Evolutionary conservation across 2,797 vertebrate genomes (phyloP).

Genomic region (Lagocephalus sceleratus): DNA sequence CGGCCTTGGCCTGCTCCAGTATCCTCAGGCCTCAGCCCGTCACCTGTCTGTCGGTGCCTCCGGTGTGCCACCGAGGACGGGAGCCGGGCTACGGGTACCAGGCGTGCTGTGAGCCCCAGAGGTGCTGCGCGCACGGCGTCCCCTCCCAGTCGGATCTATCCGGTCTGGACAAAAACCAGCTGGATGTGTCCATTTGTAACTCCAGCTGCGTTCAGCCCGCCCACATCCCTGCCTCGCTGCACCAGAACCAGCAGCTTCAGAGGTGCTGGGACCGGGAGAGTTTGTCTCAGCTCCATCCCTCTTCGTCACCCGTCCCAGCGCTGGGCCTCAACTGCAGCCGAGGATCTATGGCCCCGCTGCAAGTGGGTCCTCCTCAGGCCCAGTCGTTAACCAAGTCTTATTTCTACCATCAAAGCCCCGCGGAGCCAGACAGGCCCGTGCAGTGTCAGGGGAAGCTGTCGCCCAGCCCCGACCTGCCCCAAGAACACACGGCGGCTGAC

Average conservation of each 20-base stretch:
- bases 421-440: slow-evolving; percentile 73
- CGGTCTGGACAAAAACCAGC: slow-evolving; percentile 69
- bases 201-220: slow-evolving; percentile 62
- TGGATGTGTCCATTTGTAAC: slow-evolving; percentile 60
- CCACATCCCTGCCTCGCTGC: slow-evolving; percentile 58
- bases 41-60: slow-evolving; percentile 73
- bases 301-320: slow-evolving; percentile 54
- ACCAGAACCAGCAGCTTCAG: slow-evolving; percentile 61
- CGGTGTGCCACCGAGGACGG: slow-evolving; percentile 68
- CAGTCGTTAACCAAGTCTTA: slow-evolving; percentile 54
- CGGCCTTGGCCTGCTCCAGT: slow-evolving; percentile 67
- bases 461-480: slow-evolving; percentile 53
- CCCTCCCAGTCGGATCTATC: slow-evolving; percentile 64
- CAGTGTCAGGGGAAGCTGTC: slow-evolving; percentile 39
- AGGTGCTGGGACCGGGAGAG: slow-evolving; percentile 65
- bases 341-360: slow-evolving; percentile 31
- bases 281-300: slow-evolving; percentile 61
- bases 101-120: slow-evolving; percentile 71
- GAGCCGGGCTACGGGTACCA: slow-evolving; percentile 80
- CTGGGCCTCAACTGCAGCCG: slow-evolving; percentile 41
- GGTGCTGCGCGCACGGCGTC: slow-evolving; percentile 85
- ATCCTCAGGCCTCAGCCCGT: slow-evolving; percentile 80
- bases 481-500: slow-evolving; percentile 24
- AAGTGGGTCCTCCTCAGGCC: slow-evolving; percentile 31
- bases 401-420: slow-evolving; percentile 63